A percentile compares a stretch with the other conserved stretches of the same genome.
Evolutionary conservation across 92 coral and sea anemone genomes (phyloP).

Genomic region (Diadumene lineata): DNA sequence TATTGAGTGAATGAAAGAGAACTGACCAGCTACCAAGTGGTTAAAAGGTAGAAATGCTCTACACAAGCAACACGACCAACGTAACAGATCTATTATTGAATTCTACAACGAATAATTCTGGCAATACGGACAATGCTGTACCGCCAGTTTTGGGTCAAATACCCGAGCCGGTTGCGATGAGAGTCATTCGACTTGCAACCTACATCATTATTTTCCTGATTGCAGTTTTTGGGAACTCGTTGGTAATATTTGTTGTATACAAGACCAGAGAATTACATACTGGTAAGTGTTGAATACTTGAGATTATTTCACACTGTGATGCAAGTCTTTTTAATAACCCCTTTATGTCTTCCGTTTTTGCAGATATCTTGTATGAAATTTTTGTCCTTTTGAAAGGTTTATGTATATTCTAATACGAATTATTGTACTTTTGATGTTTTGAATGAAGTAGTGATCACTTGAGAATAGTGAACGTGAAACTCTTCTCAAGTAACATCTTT

Average conservation of each 20-base stretch:
- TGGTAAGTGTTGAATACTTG: conserved; percentile 63
- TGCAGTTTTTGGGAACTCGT: conserved; percentile 85
- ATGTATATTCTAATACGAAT: too few relatives aligned
- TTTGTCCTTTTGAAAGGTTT: too few relatives aligned
- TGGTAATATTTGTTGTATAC: conserved; percentile 93
- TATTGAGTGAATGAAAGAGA: not conserved
- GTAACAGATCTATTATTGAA: not conserved
- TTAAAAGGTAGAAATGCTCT: not conserved
- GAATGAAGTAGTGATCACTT: too few relatives aligned
- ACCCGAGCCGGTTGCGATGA: conserved; percentile 76
- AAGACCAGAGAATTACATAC: conserved; percentile 89
- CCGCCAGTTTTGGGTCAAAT: not conserved
- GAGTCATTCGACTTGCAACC: conserved; percentile 74
- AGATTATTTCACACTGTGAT: conserved; percentile 10
- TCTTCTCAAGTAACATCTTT: too few relatives aligned
- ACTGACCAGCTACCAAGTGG: not conserved
- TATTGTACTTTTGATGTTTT: too few relatives aligned
- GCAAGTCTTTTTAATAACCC: too few relatives aligned
- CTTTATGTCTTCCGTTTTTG: too few relatives aligned
- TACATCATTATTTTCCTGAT: conserved; percentile 85
- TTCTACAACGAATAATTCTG: not conserved
- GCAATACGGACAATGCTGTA: not conserved
- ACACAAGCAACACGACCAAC: not conserved
- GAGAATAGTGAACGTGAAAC: too few relatives aligned
- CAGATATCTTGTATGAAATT: too few relatives aligned